phyloP scores from a whole-genome alignment of 2,797 vertebrate genomes.

The Taeniopygia guttata region DNA sequence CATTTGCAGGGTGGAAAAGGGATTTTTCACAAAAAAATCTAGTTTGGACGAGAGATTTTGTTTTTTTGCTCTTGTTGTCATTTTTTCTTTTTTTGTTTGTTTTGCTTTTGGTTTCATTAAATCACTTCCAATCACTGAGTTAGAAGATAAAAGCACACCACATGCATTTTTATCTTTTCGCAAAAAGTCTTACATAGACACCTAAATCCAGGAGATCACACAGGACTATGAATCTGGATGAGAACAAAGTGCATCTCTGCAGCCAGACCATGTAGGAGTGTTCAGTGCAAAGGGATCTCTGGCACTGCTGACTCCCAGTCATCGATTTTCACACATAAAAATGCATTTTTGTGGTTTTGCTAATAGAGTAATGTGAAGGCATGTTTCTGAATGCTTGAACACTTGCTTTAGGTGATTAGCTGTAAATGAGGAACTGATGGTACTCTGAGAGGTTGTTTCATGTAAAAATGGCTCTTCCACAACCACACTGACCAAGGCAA shows the following conservation, averaged over 20 bases:
- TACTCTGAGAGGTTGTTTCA: neutral
- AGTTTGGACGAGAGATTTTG: neutral
- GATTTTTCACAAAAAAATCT: neutral
- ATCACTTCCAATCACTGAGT: neutral
- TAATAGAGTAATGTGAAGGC: neutral
- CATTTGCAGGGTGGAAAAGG: neutral
- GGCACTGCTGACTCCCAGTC: neutral
- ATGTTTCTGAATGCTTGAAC: neutral
- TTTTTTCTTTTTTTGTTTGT: too few species aligned
- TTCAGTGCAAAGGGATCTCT: neutral
- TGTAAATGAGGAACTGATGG: neutral
- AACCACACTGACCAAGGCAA: accelerated
- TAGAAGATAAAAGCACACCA: neutral
- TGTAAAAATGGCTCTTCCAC: neutral
- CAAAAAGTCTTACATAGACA: neutral
- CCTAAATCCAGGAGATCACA: neutral
- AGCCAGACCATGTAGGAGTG: neutral
- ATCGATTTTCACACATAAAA: neutral
- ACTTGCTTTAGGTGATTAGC: neutral
- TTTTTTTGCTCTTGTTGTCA: accelerated
- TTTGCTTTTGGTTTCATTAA: neutral
- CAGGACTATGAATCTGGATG: neutral
- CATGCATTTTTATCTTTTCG: neutral
- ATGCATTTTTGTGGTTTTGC: neutral
- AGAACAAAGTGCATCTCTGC: neutral